Conservation (phyloP, 2,797 vertebrate species). For the Pangasius sanitwongsei region DNA sequence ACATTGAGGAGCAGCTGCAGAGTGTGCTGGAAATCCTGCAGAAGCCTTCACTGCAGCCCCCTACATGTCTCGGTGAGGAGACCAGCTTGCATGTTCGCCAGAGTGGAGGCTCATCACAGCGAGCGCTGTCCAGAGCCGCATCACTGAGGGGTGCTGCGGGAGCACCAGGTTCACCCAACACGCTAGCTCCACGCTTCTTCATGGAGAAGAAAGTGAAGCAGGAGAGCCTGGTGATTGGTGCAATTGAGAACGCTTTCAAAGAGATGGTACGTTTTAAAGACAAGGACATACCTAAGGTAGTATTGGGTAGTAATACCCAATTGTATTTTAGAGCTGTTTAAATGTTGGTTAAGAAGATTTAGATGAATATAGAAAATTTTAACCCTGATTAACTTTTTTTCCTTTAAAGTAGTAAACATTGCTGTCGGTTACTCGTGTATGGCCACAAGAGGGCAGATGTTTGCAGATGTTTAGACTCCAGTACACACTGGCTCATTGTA, state of each 20-base stretch:
- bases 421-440: not conserved
- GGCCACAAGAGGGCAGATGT: conserved; percentile 15
- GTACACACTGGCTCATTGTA: not conserved
- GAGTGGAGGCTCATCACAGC: conserved; percentile 67
- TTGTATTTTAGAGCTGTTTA: not conserved
- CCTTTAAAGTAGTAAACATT: not conserved
- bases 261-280: conserved; percentile 86
- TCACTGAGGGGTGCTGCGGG: conserved; percentile 87
- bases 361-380: not conserved
- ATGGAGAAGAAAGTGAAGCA: conserved; percentile 95
- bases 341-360: not conserved
- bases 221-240: conserved; percentile 91
- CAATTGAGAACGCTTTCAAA: conserved; percentile 95
- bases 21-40: conserved; percentile 88
- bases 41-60: conserved; percentile 78
- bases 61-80: conserved; percentile 91
- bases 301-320: no score
- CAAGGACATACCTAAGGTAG: not conserved
- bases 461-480: not conserved
- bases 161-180: conserved; percentile 85
- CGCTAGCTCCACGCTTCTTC: conserved; percentile 88
- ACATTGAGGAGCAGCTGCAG: conserved; percentile 89
- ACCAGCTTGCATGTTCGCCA: conserved; percentile 71
- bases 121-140: conserved; percentile 86
- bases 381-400: not conserved